Conservation (phyloP, 1,140 invertebrate species). For the Rhopalosiphum padi region DNA sequence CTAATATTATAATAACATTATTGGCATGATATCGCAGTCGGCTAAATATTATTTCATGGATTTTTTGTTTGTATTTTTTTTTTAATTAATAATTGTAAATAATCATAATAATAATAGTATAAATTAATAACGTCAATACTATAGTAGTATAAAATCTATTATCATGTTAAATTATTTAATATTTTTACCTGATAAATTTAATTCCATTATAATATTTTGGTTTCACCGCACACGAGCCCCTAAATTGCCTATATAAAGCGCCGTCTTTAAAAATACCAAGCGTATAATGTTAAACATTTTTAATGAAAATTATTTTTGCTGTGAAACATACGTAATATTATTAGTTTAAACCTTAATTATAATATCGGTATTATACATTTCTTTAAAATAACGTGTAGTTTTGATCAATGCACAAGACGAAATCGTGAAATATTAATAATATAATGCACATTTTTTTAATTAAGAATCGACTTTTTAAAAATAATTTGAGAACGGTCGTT, state of each 20-base stretch:
- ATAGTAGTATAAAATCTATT: not conserved
- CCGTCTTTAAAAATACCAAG: not conserved
- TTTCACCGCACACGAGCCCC: not conserved
- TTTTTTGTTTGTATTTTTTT: not conserved
- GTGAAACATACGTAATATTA: not conserved
- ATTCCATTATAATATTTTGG: not conserved
- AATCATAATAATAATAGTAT: not conserved
- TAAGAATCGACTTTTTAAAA: too few species aligned
- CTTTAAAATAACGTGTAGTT: not conserved
- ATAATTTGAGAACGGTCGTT: too few species aligned
- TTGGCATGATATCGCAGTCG: not conserved
- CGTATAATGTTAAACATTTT: not conserved
- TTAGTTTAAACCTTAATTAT: not conserved
- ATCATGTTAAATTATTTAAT: not conserved
- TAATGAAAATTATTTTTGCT: not conserved
- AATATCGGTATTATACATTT: not conserved
- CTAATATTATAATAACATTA: not conserved
- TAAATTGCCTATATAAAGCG: conserved; percentile 22
- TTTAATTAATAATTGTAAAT: not conserved
- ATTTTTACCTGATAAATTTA: not conserved
- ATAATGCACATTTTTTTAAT: too few species aligned
- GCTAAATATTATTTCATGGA: not conserved
- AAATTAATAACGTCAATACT: not conserved
- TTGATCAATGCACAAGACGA: too few species aligned
- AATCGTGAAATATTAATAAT: too few species aligned